Conservation (phyloP, 2,888 invertebrate genomes). For the Tenthredo livida region DNA sequence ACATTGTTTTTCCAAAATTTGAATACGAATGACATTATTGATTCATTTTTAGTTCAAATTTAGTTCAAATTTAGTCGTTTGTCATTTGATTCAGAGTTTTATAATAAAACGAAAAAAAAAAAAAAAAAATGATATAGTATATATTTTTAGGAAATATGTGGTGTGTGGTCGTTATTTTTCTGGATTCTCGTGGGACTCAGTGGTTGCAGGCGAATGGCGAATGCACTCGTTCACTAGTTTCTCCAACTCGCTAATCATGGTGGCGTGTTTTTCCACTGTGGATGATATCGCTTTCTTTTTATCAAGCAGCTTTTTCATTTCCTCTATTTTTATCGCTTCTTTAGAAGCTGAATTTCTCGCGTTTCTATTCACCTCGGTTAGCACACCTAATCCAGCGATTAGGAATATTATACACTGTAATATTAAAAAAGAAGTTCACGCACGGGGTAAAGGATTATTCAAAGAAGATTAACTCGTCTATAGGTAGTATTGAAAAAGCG, state of each 20-base stretch:
- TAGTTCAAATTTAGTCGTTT: no score
- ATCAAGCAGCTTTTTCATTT: slow-evolving; percentile 58
- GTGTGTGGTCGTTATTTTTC: background rate
- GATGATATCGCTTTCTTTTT: slow-evolving; percentile 59
- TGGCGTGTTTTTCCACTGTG: slow-evolving; percentile 60
- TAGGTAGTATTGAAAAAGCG: background rate
- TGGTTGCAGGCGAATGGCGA: background rate
- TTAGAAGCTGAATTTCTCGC: slow-evolving; percentile 54
- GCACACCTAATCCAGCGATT: slow-evolving; percentile 59
- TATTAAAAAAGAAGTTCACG: background rate
- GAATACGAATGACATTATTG: no score
- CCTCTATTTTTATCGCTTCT: slow-evolving; percentile 56
- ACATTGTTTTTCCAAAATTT: no score
- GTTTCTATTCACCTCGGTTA: slow-evolving; percentile 60
- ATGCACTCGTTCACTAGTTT: slow-evolving; percentile 24
- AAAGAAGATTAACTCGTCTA: no score
- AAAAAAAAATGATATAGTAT: background rate
- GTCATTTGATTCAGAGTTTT: background rate
- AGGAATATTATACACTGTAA: slow-evolving; percentile 61
- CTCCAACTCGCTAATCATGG: slow-evolving; percentile 60
- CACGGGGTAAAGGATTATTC: background rate
- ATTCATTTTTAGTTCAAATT: no score
- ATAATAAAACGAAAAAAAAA: background rate
- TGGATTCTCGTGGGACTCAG: background rate
- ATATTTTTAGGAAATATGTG: background rate